Evolutionary conservation across 1,140 invertebrate genomes (phyloP).

Genomic region (Ganaspis sp.): DNA sequence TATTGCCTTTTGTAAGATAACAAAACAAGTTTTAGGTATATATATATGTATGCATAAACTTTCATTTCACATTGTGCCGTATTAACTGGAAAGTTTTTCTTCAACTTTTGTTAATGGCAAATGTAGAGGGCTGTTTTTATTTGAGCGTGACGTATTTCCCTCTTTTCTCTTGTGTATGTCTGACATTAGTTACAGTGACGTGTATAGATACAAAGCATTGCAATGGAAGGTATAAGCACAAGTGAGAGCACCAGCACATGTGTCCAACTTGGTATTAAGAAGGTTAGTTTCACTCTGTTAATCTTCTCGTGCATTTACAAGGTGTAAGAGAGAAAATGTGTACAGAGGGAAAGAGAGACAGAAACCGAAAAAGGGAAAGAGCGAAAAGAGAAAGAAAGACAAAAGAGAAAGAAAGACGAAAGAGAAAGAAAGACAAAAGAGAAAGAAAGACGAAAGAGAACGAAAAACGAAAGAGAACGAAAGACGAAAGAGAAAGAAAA

Average conservation of each 20-base stretch:
- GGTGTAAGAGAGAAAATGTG: not conserved
- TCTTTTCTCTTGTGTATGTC: conserved; percentile 13
- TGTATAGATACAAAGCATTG: conserved; percentile 3
- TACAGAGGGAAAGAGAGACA: not conserved
- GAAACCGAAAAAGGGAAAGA: not conserved
- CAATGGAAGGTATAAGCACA: not conserved
- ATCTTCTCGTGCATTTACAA: conserved; percentile 30
- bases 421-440: too few species aligned
- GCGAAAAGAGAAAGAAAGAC: too few species aligned
- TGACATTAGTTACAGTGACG: conserved; percentile 19
- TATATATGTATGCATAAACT: not conserved
- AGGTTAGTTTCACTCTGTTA: conserved; percentile 19
- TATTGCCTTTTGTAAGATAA: not conserved
- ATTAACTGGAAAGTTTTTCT: conserved; percentile 20
- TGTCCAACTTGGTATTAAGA: conserved; percentile 19
- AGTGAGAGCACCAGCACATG: not conserved
- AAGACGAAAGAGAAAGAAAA: too few species aligned
- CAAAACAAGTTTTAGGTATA: not conserved
- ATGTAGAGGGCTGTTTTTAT: conserved; percentile 17
- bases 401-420: too few species aligned
- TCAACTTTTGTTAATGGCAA: conserved; percentile 27
- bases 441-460: too few species aligned
- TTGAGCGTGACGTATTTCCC: conserved; percentile 21
- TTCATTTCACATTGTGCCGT: conserved; percentile 19
- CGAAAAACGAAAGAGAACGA: too few species aligned